These are phyloP conservation scores for Taxidea taxus DNA, from an alignment of 2,113 vertebrate species.

Conservation along the genomic window DNA sequence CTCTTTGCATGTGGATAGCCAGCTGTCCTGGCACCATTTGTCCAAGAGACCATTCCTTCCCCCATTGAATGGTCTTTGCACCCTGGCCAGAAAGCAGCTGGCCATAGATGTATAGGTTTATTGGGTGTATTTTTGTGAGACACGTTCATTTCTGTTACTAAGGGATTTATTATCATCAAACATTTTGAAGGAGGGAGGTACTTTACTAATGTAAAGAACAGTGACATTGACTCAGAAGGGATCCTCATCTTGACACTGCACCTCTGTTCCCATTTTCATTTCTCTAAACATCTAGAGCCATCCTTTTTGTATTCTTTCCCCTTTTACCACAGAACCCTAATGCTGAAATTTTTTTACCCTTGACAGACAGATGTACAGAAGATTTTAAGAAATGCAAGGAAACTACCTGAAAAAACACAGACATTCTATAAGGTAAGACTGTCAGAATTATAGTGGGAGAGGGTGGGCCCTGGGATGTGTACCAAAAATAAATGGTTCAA, in stretches of 20 bases:
- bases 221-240: not conserved
- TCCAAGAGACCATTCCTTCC: not conserved
- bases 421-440: constrained; percentile 97
- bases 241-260: not conserved
- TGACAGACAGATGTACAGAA: constrained; percentile 98
- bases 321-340: constrained; percentile 38
- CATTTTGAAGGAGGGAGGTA: not conserved
- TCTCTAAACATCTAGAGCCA: not conserved
- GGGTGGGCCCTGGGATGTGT: not conserved
- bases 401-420: constrained; percentile 98
- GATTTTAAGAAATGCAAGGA: constrained; percentile 97
- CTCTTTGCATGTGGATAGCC: not conserved
- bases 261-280: not conserved
- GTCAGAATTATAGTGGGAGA: not conserved
- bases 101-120: not conserved
- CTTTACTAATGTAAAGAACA: not conserved
- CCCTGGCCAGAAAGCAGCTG: not conserved
- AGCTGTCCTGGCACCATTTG: not conserved
- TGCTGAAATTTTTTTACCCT: constrained; percentile 4
- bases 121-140: constrained; percentile 1
- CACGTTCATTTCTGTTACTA: not conserved
- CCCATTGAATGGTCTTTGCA: not conserved
- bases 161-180: not conserved
- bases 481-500: not conserved
- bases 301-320: not conserved